Evolutionary conservation across 2,888 invertebrate species (phyloP), one percentile per base, ranked within the genome.

Genomic region (Lasiommata megera): DNA sequence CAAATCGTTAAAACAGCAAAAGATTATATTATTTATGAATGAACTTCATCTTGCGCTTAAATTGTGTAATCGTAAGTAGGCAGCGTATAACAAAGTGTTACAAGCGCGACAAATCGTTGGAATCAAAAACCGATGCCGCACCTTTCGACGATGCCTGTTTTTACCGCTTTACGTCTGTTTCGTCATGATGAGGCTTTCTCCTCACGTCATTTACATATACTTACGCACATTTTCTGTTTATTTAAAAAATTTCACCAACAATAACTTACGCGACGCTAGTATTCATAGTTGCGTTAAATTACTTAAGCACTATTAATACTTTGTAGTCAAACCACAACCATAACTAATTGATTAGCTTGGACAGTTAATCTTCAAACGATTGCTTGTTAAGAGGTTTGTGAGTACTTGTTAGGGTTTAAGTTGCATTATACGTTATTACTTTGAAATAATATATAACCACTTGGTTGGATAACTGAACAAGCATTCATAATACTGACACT

Each of bases 161-260:
- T 80, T 77, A 72, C 72, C 71, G 72, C 71, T 79, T 80, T 80
- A 77, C 71, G 70, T 76, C 65, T 71, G 80, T 88, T 83, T 82
- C 82, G 77, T 82, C 82, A 84, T 75, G 65, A 83, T 74, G 64
- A 68, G 70, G 80, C 89, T 90, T 90, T 90, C 89, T 83, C 86
- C 74, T 64, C 70, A 69, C 73, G 76, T 81, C 80, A 81, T 87
- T 86, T 85, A 78, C 82, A 86, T 83, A 79, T 73, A 64, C 65
- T 64, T 67, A 80, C 80, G 77, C 79, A 79, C 74, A 75, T 80
- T 77, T 62, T 82, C 75, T 87, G 86, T 90, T 88, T 88, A 75
- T 71, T 79, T 72, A 79, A 74, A 70, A 74, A 85, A 84, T 89
- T 88, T 89, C 88, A 77, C 86, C 74, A 69, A 69, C 67, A 61